These are phyloP conservation scores for Drosophila engyochracea DNA, from an alignment of 2,888 invertebrate genomes.

Conservation along the genomic window DNA sequence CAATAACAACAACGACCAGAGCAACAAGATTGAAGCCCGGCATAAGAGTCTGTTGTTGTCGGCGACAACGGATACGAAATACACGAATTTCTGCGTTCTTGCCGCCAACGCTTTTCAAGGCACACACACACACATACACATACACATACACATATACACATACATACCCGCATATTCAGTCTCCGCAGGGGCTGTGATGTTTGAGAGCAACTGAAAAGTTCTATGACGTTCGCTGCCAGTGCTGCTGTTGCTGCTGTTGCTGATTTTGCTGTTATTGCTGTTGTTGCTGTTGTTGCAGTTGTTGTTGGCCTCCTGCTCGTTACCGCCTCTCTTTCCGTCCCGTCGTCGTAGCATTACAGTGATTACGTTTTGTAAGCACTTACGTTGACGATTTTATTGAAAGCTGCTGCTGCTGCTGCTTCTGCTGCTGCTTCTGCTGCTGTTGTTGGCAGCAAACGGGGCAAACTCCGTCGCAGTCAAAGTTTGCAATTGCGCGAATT, in stretches of 20 bases:
- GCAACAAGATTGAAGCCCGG: constrained; percentile 24
- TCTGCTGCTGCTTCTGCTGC: constrained; percentile 6
- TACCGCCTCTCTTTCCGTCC: constrained; percentile 34
- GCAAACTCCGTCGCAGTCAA: constrained; percentile 47
- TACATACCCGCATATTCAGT: constrained; percentile 41
- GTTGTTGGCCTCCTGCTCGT: constrained; percentile 38
- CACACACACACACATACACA: constrained; percentile 6
- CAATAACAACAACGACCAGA: constrained; percentile 45
- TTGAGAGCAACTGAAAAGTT: constrained; percentile 68
- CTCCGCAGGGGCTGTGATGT: constrained; percentile 59
- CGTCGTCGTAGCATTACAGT: constrained; percentile 71
- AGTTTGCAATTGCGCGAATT: constrained; percentile 68
- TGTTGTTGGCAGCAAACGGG: constrained; percentile 37
- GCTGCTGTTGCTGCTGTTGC: background rate
- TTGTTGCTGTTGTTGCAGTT: background rate
- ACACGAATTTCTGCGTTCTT: constrained; percentile 70
- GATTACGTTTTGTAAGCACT: constrained; percentile 78
- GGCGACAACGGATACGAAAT: constrained; percentile 66
- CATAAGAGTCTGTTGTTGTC: constrained; percentile 37
- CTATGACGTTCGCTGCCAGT: constrained; percentile 53
- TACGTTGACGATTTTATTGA: constrained; percentile 74
- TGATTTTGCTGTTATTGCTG: background rate
- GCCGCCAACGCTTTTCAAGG: constrained; percentile 48
- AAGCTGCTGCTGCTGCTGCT: constrained; percentile 30
- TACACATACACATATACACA: constrained; percentile 31